Evolutionary conservation across 2,797 vertebrate genomes (phyloP), one percentile per base, ranked within the genome.

Genomic region (Cossypha caffra): DNA sequence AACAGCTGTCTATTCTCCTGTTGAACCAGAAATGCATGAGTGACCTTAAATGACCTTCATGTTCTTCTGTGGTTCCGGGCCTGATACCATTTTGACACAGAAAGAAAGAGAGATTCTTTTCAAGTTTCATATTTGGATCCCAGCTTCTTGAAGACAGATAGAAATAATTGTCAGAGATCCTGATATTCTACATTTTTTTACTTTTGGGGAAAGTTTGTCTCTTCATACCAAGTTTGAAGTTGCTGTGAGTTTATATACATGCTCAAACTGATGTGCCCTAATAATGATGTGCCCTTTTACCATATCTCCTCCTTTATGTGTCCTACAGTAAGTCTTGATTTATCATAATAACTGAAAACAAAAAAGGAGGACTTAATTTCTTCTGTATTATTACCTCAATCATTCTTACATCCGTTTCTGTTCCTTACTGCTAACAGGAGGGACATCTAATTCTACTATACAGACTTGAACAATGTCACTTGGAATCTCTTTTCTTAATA

Each of bases 31-130:
- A 77, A 66, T 21, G 9, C 10, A 26, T 40, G 14, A 52, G 33
- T 38, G 43, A 52, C 17, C 3, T 58, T 75, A 66, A 80, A 72
- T 15, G 2, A 64, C 7, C 2, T 52, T n/a, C 33, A 61, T n/a
- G 11, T 47, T 67, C 14, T 78, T 38, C 15, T 26, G 3, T 23
- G 6, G 2, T 67, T 81, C 29, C 1, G 0, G 20, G 3, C 7
- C 28, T 3, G 3, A 26, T 35, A 50, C 6, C 76, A 7, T 48
- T 79, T 73, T 86, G 25, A 67, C 31, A 9, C 11, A 68, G 18
- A 38, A 35, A 48, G 11, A 26, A 35, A 48, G 11, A 24, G 9
- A 9, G 6, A 50, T 88, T 38, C 38, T 71, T 74, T 69, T 38
- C 10, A 73, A 35, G 5, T 28, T 80, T 64, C 24, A 14, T 67